phyloP scores from a whole-genome alignment of 53 echinoderm and acorn worm species.

The Echinometra lucunter region DNA sequence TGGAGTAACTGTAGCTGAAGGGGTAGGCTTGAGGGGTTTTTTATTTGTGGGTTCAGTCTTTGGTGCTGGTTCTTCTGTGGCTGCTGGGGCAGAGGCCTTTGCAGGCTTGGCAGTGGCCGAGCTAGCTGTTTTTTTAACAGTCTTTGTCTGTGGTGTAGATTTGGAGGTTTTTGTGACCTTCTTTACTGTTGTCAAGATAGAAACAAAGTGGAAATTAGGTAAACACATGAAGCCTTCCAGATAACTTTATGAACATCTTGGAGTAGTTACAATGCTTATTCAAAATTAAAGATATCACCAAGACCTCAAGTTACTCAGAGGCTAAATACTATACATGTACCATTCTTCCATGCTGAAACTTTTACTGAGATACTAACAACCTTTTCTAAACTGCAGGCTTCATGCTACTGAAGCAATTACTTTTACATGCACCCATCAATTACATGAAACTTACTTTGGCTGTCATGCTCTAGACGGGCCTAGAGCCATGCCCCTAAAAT shows the following conservation, averaged over 20 bases:
- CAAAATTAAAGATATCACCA: background rate
- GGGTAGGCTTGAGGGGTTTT: constrained; percentile 38
- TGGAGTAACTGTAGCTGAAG: constrained; percentile 3
- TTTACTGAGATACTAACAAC: too few species aligned
- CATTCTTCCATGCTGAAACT: background rate
- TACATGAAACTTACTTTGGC: too few species aligned
- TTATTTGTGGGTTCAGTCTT: constrained; percentile 19
- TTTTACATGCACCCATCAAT: too few species aligned
- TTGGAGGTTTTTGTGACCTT: constrained; percentile 71
- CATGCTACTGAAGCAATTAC: background rate
- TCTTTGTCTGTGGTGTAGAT: constrained; percentile 71
- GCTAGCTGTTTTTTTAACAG: constrained; percentile 65
- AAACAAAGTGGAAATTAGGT: background rate
- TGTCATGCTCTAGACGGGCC: too few species aligned
- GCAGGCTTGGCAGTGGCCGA: constrained; percentile 24
- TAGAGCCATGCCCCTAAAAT: too few species aligned
- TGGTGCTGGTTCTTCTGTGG: constrained; percentile 53
- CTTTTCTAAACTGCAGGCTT: too few species aligned
- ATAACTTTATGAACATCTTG: background rate
- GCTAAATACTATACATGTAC: background rate
- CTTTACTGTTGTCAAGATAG: constrained; percentile 19
- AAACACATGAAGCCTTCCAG: background rate
- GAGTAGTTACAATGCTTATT: background rate
- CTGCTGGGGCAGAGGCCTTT: constrained; percentile 59
- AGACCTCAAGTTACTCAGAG: background rate